Base-by-base conservation (phyloP, 2,113 vertebrate genomes). In the Lipophrys pholis region DNA sequence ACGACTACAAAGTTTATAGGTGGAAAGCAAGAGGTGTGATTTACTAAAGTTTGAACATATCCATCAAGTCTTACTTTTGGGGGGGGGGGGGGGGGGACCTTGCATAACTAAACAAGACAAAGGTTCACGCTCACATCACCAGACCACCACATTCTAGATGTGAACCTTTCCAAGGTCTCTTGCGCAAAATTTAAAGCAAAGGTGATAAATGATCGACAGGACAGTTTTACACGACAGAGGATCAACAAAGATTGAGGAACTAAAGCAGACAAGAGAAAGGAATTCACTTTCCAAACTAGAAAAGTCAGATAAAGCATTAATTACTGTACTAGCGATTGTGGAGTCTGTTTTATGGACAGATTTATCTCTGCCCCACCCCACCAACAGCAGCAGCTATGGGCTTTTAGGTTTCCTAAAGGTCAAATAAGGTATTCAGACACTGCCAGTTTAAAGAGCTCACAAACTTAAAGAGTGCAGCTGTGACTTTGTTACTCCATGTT, bases 291-390 rank as follows among this genome's bases (percentile, higher is more conserved):
- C 6, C 6, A 69, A 74, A 74, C 9, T 8, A 43, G 64, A 51
- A 78, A 64, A 69, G 42, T 14, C 0, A 4, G 21, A 55, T 81
- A 67, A 71, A 73, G 67, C 54, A 67, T 80, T 61, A 21, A 66
- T 65, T 66, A 54, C 67, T 69, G 46, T 64, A 59, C 16, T 60
- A 1, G 9, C 72, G 4, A 65, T 11, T 49, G 70, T 51, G 35
- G 6, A 45, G 16, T 51, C 57, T 73, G 80, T 85, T 83, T 86
- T 68, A 71, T 43, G 84, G 76, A 80, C 63, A 78, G 80, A 85
- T 82, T 88, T 88, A 89, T 88, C 51, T 57, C 17, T 6, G 36
- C 63, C 90, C 76, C 82, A 66, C 78, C 78, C 67, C 54, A 45
- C 46, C 12, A 76, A 81, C 56, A 77, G 66, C 21, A 30, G 21